Evolutionary conservation across 2,888 invertebrate species (phyloP), one percentile per base, ranked within the genome.

Genomic region (Leptarthrus brevirostris): DNA sequence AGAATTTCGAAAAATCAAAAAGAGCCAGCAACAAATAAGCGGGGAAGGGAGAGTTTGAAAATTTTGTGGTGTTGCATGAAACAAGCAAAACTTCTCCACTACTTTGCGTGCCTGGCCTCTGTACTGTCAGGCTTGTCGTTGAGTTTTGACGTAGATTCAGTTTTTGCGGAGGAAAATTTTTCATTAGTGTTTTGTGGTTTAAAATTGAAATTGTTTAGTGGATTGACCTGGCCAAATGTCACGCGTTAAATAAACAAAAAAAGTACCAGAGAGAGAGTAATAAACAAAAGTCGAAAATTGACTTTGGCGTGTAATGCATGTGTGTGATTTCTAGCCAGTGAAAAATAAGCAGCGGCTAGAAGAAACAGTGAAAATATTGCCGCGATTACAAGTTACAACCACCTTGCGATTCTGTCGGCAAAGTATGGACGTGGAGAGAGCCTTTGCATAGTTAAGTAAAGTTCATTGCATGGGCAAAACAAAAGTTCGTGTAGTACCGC

Each of bases 1-100:
- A 64, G 61, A 64, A 40, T 64, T 64, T 44, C 61, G 44, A 64
- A 64, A 64, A 64, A 40, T 64, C 40, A 10, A 64, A 64, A 64
- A 44, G 40, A 64, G 58, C 22, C 12, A n/a, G n/a, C n/a, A n/a
- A n/a, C 52, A 22, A 52, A 20, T 12, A 18, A 16, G 30, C 16
- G 16, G 3, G 16, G 12, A 64, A 22, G 61, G 61, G 44, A 22
- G 20, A 44, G 22, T 44, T 64, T 20, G 40, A 44, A 64, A 64
- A 40, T 40, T 64, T 22, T 20, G 61, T 64, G 14, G 40, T 64
- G 40, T 64, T 64, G 40, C 61, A 40, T 40, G 64, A 66, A 4
- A n/a, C n/a, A n/a, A n/a, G n/a, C n/a, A n/a, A n/a, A n/a, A n/a
- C n/a, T 14, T 52, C 52, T 14, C 52, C 52, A 3, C 47, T 16